Evolutionary conservation across 53 echinoderm and acorn worm species (phyloP), one percentile per base, ranked within the genome.

Genomic region (Astropecten irregularis): DNA sequence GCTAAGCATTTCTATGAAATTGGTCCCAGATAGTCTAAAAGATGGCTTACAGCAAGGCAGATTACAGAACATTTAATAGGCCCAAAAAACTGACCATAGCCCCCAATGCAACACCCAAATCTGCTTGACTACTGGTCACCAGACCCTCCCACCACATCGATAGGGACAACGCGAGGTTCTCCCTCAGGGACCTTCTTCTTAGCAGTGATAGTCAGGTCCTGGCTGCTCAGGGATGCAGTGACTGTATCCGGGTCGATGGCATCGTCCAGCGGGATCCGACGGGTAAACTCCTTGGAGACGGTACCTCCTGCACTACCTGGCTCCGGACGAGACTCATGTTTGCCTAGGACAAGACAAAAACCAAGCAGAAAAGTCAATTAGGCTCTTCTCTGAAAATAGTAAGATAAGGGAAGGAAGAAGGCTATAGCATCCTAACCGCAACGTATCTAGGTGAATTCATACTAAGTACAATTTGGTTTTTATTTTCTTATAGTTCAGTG

Each of bases 241-340:
- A 92, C 86, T 16, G 89, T 70, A 7, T 85, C 81, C 6, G 85
- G 89, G 48, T 92, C 92, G 40, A 89, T 89, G 53, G 89, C 89
- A 34, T 85, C 81, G 2, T 71, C 66, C 11, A 92, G 82, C 44
- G 70, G 65, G 60, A 74, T 89, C 22, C 85, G 66, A 22, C 89
- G 81, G 60, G 89, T 92, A 46, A 92, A 92, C 61, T 92, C 88
- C 5, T 86, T 85, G 36, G 92, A 89, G 65, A 89, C 82, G 29
- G 82, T 73, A 53, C 71, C 13, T 8, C 26, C 34, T 18, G 20
- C 14, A 10, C 52, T 53, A 8, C 89, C 92, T 53, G 85, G 86
- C 65, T 85, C 89, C 42, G 64, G 70, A 38, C 85, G 79, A 47
- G 66, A 79, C 23, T 76, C 83, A 68, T 89, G 89, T 60, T 92